These are phyloP conservation scores for Drosophila pandora DNA, from an alignment of 1,140 invertebrate genomes.

Conservation along the genomic window DNA sequence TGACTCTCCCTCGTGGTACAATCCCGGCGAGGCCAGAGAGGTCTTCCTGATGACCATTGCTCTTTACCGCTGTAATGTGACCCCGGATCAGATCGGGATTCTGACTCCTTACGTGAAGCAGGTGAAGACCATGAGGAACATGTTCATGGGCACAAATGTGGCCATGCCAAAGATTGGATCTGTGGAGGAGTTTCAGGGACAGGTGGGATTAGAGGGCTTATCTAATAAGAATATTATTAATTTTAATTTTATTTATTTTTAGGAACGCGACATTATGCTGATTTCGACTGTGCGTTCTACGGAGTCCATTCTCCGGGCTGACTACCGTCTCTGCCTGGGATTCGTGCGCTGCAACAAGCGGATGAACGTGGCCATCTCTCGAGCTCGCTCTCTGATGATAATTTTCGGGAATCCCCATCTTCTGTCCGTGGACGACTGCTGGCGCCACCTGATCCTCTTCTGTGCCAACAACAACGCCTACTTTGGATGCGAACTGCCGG, in stretches of 20 bases:
- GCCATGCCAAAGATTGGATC: slow-evolving; percentile 93
- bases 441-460: slow-evolving; percentile 88
- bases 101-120: slow-evolving; percentile 97
- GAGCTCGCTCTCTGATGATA: slow-evolving; percentile 91
- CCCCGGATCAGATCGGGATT: slow-evolving; percentile 91
- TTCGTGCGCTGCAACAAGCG: slow-evolving; percentile 91
- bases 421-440: slow-evolving; percentile 88
- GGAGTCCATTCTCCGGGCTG: slow-evolving; percentile 84
- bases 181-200: slow-evolving; percentile 98
- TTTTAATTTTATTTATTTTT: slow-evolving; percentile 53
- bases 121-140: slow-evolving; percentile 85
- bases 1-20: slow-evolving; percentile 95
- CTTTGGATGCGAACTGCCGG: slow-evolving; percentile 87
- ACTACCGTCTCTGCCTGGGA: slow-evolving; percentile 87
- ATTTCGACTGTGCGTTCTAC: slow-evolving; percentile 92
- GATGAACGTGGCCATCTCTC: slow-evolving; percentile 94
- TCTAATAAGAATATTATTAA: neutral
- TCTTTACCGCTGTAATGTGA: slow-evolving; percentile 88
- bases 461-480: slow-evolving; percentile 87
- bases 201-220: slow-evolving; percentile 37
- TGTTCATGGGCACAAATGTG: slow-evolving; percentile 85
- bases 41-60: slow-evolving; percentile 85
- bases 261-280: slow-evolving; percentile 94
- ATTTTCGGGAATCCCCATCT: slow-evolving; percentile 93
- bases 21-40: slow-evolving; percentile 91